These are phyloP conservation scores for Acrossocheilus fasciatus DNA, from an alignment of 2,797 vertebrate species.

Conservation along the genomic window DNA sequence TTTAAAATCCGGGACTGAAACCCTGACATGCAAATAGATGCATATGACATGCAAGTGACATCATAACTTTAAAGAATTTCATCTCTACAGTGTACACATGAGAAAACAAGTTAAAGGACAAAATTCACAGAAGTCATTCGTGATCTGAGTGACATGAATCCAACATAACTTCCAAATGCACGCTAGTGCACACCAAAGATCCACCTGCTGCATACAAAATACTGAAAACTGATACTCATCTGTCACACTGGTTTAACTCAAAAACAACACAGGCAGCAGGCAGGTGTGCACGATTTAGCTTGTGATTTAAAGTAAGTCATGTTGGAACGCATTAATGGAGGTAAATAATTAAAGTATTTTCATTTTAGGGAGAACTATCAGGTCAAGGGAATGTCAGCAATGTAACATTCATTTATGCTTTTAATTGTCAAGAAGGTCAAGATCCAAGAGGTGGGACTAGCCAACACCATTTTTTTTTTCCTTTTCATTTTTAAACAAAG, in stretches of 20 bases:
- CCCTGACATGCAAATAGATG: not conserved
- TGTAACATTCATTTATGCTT: not conserved
- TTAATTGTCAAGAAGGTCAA: not conserved
- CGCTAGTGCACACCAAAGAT: not conserved
- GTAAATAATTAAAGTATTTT: not conserved
- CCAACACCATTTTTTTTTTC: too few relatives aligned
- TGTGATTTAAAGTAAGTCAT: not conserved
- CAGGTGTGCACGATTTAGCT: not conserved
- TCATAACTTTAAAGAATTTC: not conserved
- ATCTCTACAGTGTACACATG: not conserved
- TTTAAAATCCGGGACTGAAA: not conserved
- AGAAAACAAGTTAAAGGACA: not conserved
- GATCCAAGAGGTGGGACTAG: too few relatives aligned
- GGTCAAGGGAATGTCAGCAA: not conserved
- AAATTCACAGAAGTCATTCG: not conserved
- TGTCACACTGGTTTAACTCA: not conserved
- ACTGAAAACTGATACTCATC: not conserved
- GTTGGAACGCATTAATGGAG: not conserved
- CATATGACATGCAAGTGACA: not conserved
- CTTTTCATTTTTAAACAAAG: too few relatives aligned
- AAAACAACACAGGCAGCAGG: not conserved
- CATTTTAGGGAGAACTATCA: not conserved
- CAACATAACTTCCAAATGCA: not conserved
- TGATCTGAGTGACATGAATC: not conserved
- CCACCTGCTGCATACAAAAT: not conserved